phyloP scores from a whole-genome alignment of 1,140 invertebrate genomes.

The Ericerus pela region DNA sequence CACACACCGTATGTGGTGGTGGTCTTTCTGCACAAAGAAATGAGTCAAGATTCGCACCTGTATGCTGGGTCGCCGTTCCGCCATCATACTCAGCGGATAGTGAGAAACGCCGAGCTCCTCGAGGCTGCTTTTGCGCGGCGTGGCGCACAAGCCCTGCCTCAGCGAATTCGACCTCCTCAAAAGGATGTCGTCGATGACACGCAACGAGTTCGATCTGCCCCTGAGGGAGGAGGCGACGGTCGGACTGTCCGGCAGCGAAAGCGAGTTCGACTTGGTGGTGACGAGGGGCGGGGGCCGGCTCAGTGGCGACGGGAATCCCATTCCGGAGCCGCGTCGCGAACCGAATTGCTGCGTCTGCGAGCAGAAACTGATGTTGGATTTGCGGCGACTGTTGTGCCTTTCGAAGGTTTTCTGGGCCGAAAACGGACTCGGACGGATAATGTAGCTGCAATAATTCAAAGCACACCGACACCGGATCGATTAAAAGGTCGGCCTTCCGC shows the following conservation, averaged over 20 bases:
- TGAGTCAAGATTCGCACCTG: slow-evolving; percentile 16
- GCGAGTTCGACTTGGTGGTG: slow-evolving; percentile 71
- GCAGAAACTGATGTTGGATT: slow-evolving; percentile 79
- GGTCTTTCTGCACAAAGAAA: neutral
- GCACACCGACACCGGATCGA: too few relatives aligned
- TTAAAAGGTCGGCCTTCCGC: too few relatives aligned
- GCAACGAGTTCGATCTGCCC: slow-evolving; percentile 66
- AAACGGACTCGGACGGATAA: slow-evolving; percentile 78
- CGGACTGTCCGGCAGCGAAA: slow-evolving; percentile 68
- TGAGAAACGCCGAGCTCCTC: slow-evolving; percentile 69
- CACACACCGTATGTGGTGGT: too few relatives aligned
- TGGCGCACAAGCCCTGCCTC: slow-evolving; percentile 50
- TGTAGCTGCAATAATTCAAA: slow-evolving; percentile 50
- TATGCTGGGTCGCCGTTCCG: slow-evolving; percentile 18
- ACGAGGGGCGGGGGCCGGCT: slow-evolving; percentile 55
- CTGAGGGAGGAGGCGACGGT: slow-evolving; percentile 57
- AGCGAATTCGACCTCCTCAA: slow-evolving; percentile 67
- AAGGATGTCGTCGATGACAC: slow-evolving; percentile 69
- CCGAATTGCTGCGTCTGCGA: slow-evolving; percentile 42
- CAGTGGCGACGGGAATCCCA: slow-evolving; percentile 32
- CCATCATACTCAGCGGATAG: slow-evolving; percentile 13
- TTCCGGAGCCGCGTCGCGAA: slow-evolving; percentile 35
- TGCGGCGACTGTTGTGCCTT: slow-evolving; percentile 72
- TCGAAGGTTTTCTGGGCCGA: slow-evolving; percentile 88
- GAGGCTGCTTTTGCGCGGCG: slow-evolving; percentile 57